phyloP scores from a whole-genome alignment of 2,113 vertebrate genomes.

The Cyprinodon tularosa region DNA sequence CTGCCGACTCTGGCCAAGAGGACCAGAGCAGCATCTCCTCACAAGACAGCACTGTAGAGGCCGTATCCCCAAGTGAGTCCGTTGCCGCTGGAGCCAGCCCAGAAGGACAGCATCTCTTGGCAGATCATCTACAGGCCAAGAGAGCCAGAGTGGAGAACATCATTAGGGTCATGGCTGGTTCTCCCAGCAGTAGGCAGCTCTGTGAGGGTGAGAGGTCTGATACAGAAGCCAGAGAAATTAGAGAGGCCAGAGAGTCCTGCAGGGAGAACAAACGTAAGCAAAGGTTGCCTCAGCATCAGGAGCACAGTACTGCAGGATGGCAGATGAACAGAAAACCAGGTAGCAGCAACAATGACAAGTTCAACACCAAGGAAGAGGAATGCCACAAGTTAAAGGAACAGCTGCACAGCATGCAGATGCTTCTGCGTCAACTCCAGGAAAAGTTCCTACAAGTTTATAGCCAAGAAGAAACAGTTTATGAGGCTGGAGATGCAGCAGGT shows the following conservation, averaged over 20 bases:
- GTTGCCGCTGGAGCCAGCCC: slow-evolving; percentile 53
- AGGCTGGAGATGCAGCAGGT: slow-evolving; percentile 35
- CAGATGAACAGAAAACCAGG: slow-evolving; percentile 29
- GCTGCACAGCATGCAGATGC: slow-evolving; percentile 86
- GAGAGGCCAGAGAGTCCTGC: slow-evolving; percentile 64
- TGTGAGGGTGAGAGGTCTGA: slow-evolving; percentile 61
- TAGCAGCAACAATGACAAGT: slow-evolving; percentile 29
- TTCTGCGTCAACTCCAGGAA: slow-evolving; percentile 86
- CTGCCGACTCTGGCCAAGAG: slow-evolving; percentile 71
- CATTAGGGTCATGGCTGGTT: slow-evolving; percentile 86
- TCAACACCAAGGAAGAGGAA: slow-evolving; percentile 74
- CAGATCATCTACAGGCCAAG: slow-evolving; percentile 86
- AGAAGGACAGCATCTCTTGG: slow-evolving; percentile 74
- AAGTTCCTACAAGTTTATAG: slow-evolving; percentile 84
- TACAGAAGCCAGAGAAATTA: slow-evolving; percentile 49
- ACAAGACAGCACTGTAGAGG: slow-evolving; percentile 66
- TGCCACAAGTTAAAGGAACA: slow-evolving; percentile 87
- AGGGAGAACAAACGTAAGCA: slow-evolving; percentile 88
- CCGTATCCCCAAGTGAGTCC: slow-evolving; percentile 58
- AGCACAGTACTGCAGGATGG: slow-evolving; percentile 20
- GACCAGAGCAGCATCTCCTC: slow-evolving; percentile 68
- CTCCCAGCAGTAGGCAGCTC: slow-evolving; percentile 65
- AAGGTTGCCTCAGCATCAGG: slow-evolving; percentile 83
- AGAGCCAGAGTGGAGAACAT: slow-evolving; percentile 94
- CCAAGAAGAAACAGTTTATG: slow-evolving; percentile 60